phyloP scores from a whole-genome alignment of 2,888 invertebrate species.

The Mythimna vitellina region DNA sequence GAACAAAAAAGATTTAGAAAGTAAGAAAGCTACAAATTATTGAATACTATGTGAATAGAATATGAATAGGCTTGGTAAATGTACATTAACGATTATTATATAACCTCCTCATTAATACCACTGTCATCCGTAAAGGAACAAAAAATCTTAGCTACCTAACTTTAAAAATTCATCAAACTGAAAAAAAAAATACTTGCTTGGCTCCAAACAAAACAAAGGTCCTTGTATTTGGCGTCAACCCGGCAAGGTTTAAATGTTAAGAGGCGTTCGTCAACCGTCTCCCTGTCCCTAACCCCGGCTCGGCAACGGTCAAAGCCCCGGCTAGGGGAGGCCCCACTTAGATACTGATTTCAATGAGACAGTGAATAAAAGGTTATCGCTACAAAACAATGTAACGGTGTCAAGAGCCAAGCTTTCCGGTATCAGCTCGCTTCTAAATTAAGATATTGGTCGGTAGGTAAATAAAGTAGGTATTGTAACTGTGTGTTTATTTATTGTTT shows the following conservation, averaged over 20 bases:
- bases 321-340: slow-evolving; percentile 42
- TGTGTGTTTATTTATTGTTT: slow-evolving; percentile 6
- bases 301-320: slow-evolving; percentile 45
- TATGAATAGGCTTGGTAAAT: slow-evolving; percentile 33
- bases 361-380: slow-evolving; percentile 60
- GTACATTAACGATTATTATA: slow-evolving; percentile 33
- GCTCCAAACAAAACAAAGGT: not conserved
- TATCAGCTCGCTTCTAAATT: slow-evolving; percentile 43
- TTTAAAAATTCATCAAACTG: not conserved
- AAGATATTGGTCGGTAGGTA: slow-evolving; percentile 16
- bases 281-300: slow-evolving; percentile 30
- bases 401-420: slow-evolving; percentile 51
- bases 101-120: slow-evolving; percentile 28
- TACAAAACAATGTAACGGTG: slow-evolving; percentile 52
- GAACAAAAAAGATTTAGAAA: slow-evolving; percentile 56
- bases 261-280: slow-evolving; percentile 16
- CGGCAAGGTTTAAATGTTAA: slow-evolving; percentile 44
- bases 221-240: slow-evolving; percentile 8
- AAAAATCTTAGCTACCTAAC: slow-evolving; percentile 7
- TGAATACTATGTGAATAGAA: slow-evolving; percentile 30
- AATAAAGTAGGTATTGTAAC: slow-evolving; percentile 17
- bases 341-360: slow-evolving; percentile 42
- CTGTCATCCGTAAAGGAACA: slow-evolving; percentile 13
- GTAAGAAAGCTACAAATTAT: slow-evolving; percentile 42
- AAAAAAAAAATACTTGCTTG: not conserved